These are phyloP conservation scores for Muntiacus muntjak DNA, from an alignment of 2,113 vertebrate genomes.

Conservation along the genomic window DNA sequence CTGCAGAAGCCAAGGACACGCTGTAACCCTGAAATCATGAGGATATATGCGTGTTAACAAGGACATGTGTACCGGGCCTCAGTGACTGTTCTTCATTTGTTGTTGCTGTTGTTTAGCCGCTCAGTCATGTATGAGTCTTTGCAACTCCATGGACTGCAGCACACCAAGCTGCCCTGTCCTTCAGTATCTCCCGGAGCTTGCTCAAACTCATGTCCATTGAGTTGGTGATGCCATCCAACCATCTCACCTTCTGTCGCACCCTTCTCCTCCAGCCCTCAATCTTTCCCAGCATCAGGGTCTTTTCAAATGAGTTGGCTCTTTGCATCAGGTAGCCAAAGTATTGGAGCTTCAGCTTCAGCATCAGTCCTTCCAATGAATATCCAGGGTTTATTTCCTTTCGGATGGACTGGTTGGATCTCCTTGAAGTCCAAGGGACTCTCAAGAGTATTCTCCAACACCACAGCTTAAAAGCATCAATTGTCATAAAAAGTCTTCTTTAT, in stretches of 20 bases:
- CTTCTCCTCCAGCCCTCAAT: neutral
- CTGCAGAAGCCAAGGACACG: neutral
- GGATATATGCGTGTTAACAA: fast-evolving
- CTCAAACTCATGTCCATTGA: neutral
- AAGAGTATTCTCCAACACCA: neutral
- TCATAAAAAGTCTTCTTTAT: neutral
- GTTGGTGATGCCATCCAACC: neutral
- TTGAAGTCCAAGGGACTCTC: neutral
- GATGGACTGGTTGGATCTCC: neutral
- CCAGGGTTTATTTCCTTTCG: neutral
- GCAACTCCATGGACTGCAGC: fast-evolving
- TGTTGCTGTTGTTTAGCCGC: fast-evolving
- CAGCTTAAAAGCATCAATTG: neutral
- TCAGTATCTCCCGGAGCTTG: neutral
- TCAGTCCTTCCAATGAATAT: neutral
- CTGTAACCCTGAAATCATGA: neutral
- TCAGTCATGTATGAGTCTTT: neutral
- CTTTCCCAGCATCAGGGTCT: neutral
- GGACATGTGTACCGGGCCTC: neutral
- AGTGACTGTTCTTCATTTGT: fast-evolving
- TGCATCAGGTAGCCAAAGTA: neutral
- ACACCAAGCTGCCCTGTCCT: neutral
- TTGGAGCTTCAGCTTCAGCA: neutral
- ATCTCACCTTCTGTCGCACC: neutral
- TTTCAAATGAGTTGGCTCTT: neutral